Evolutionary conservation across 2,888 invertebrate genomes (phyloP).

Genomic region (Drosophila fulvimacula): DNA sequence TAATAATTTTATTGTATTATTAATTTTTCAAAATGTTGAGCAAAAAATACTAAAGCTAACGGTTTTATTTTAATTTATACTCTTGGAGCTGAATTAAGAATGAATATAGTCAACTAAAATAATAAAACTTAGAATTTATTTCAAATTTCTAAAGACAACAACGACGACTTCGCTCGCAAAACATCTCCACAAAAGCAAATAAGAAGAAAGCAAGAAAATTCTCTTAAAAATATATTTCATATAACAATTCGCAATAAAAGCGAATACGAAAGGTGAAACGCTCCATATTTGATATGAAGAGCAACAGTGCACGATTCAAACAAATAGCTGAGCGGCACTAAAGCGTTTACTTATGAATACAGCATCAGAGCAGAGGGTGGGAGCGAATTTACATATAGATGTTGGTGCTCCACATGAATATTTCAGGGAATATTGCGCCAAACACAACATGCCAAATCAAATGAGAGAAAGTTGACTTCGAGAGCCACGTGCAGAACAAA

Average conservation of each 20-base stretch:
- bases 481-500: slow-evolving; percentile 5
- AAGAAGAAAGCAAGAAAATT: not conserved
- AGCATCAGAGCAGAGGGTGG: not conserved
- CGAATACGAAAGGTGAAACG: not conserved
- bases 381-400: not conserved
- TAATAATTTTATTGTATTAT: no score
- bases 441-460: slow-evolving; percentile 6
- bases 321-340: slow-evolving; percentile 3
- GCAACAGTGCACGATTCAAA: slow-evolving; percentile 1
- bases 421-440: slow-evolving; percentile 7
- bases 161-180: not conserved
- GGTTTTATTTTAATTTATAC: no score
- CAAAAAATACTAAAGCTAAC: no score
- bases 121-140: not conserved
- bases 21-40: no score
- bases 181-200: not conserved
- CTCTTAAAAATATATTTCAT: not conserved
- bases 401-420: not conserved
- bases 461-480: not conserved
- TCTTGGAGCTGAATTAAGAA: not conserved
- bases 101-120: not conserved
- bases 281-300: not conserved
- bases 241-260: not conserved
- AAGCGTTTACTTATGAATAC: slow-evolving; percentile 6
- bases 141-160: not conserved